Conservation (phyloP, 2,113 vertebrate species). For the Myrmophylax atrothorax region DNA sequence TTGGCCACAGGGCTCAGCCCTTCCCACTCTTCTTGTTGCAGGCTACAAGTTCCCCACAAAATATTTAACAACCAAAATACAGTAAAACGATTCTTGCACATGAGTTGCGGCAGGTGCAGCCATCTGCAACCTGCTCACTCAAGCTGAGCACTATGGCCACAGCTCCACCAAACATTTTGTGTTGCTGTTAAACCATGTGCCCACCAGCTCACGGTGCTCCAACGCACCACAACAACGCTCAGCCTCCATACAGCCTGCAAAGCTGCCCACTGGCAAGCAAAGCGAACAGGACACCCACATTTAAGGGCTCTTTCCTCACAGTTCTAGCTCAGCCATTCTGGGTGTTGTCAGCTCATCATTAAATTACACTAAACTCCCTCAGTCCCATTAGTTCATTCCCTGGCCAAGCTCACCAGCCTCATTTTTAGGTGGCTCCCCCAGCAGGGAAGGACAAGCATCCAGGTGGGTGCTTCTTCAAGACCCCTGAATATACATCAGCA, state of each 20-base stretch:
- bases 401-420: neutral
- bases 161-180: neutral
- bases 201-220: rapidly evolving
- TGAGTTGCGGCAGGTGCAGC: neutral
- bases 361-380: neutral
- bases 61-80: neutral
- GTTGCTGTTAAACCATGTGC: rapidly evolving
- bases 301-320: neutral
- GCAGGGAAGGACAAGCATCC: neutral
- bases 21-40: neutral
- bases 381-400: neutral
- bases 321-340: neutral
- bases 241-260: neutral
- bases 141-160: neutral
- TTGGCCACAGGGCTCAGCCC: neutral
- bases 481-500: neutral
- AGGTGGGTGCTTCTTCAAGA: neutral
- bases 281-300: neutral
- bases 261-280: neutral
- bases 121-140: rapidly evolving
- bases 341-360: neutral
- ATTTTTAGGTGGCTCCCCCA: neutral
- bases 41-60: neutral
- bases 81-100: neutral
- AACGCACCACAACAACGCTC: rapidly evolving